Conservation (phyloP, 2,113 vertebrate genomes). For the Ascaphus truei region DNA sequence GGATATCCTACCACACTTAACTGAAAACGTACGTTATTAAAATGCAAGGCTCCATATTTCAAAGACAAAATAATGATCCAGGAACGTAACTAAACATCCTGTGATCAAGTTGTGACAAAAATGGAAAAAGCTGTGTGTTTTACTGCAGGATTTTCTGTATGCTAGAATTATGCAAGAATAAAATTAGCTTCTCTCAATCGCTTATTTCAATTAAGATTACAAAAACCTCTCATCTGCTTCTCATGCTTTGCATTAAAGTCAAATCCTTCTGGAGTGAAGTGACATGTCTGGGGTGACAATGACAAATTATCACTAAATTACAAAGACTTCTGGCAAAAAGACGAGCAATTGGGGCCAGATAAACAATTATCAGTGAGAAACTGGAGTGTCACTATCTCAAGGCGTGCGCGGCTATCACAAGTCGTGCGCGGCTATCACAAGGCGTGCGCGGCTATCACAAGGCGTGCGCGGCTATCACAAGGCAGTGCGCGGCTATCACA, state of each 20-base stretch:
- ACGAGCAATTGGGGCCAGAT: constrained; percentile 6
- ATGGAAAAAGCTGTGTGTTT: too few species aligned
- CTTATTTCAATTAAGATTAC: constrained; percentile 67
- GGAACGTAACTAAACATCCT: constrained; percentile 54
- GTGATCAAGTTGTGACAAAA: constrained; percentile 16
- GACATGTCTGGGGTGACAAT: constrained; percentile 74
- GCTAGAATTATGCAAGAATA: constrained; percentile 54
- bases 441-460: too few species aligned
- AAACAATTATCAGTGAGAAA: constrained; percentile 36
- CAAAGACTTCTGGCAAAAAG: constrained; percentile 47
- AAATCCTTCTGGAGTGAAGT: constrained; percentile 61
- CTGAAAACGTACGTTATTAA: constrained; percentile 67
- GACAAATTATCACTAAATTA: constrained; percentile 81
- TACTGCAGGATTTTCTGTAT: neutral
- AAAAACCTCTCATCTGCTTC: constrained; percentile 59
- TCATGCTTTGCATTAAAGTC: constrained; percentile 59
- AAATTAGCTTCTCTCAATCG: constrained; percentile 61
- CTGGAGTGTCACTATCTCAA: constrained; percentile 21
- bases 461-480: too few species aligned
- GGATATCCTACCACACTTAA: constrained; percentile 67
- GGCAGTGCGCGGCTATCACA: too few species aligned
- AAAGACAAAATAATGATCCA: constrained; percentile 65
- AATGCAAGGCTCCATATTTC: constrained; percentile 58
- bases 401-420: too few species aligned
- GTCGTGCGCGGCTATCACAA: too few species aligned